These are phyloP conservation scores for Eulithis prunata DNA, from an alignment of 2,888 invertebrate species.

Conservation along the genomic window DNA sequence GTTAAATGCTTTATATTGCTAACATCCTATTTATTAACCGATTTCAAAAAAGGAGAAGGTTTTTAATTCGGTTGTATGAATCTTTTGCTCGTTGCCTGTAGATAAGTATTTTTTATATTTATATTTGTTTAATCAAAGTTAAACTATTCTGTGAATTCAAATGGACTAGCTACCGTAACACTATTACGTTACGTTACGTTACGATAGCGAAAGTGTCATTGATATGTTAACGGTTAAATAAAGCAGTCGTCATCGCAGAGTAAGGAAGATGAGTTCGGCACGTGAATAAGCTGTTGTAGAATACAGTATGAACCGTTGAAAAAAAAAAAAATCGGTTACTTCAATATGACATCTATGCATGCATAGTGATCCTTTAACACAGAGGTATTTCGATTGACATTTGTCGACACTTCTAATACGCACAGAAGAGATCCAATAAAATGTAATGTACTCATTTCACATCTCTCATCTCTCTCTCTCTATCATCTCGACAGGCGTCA, in stretches of 20 bases:
- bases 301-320: no score
- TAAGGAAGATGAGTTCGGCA: background rate
- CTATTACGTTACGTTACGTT: conserved; percentile 50
- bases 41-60: no score
- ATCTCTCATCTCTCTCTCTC: no score
- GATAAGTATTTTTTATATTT: no score
- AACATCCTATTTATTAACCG: background rate
- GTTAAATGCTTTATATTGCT: background rate
- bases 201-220: conserved; percentile 76
- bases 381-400: background rate
- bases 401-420: conserved; percentile 5
- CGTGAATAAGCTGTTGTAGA: background rate
- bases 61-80: no score
- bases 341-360: no score
- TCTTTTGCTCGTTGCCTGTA: no score
- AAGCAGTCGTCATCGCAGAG: conserved; percentile 36
- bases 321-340: no score
- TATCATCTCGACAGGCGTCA: no score
- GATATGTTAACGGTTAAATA: conserved; percentile 68
- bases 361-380: no score
- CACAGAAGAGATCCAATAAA: conserved; percentile 29
- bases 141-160: conserved; percentile 25
- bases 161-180: conserved; percentile 17
- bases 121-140: conserved; percentile 12
- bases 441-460: no score